Percentiles rank a stretch among this genome's conserved stretches.
Evolutionary conservation across 2,888 invertebrate genomes (phyloP).

Genomic region (Papilio demoleus): DNA sequence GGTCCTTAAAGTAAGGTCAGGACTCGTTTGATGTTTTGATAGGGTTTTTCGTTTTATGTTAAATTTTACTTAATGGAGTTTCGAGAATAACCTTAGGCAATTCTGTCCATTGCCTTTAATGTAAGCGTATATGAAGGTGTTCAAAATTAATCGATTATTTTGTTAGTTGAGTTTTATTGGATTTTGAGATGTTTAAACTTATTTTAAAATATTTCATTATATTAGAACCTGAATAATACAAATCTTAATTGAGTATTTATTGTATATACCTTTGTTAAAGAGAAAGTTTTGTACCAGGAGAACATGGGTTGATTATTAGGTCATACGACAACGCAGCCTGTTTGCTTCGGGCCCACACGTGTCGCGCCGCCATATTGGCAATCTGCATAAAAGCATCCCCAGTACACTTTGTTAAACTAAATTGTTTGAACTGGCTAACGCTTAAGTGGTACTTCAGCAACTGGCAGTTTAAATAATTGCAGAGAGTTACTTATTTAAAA

Average conservation of each 20-base stretch:
- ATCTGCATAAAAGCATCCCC: conserved; percentile 23
- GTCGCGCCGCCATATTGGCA: conserved; percentile 18
- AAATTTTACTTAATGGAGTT: conserved; percentile 7
- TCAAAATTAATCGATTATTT: not conserved
- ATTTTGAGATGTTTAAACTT: not conserved
- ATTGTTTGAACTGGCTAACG: conserved; percentile 13
- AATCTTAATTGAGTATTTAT: not conserved
- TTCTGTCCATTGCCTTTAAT: conserved; percentile 6
- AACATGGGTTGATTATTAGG: conserved; percentile 18
- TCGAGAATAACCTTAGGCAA: conserved; percentile 1
- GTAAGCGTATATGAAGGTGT: not conserved
- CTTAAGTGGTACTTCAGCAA: conserved; percentile 6
- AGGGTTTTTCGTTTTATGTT: conserved; percentile 26
- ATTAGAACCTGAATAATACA: too few species aligned
- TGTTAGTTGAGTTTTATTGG: not conserved
- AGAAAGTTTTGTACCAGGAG: not conserved
- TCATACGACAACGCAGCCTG: conserved; percentile 19
- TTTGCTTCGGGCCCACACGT: conserved; percentile 18
- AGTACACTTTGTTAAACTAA: conserved; percentile 19
- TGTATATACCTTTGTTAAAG: not conserved
- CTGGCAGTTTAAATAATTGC: not conserved
- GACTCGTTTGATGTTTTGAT: conserved; percentile 20
- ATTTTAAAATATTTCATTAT: too few species aligned
- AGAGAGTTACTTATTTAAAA: not conserved
- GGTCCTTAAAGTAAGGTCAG: conserved; percentile 2